Base-by-base conservation (phyloP, 1,140 invertebrate species). In the Drosophila quadrilineata region DNA sequence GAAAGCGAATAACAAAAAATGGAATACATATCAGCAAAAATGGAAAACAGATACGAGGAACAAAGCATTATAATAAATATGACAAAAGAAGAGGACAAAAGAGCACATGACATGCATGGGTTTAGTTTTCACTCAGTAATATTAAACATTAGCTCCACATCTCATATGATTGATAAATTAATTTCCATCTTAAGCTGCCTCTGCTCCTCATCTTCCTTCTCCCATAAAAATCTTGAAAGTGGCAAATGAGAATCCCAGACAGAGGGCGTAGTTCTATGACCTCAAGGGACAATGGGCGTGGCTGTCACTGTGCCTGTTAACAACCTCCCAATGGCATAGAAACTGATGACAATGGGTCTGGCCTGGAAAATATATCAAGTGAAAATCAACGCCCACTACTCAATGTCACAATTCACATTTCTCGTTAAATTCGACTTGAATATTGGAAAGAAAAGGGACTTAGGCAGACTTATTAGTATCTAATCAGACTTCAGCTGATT, bases 71-170 rank as follows among this genome's bases (percentile, higher is more conserved):
- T 41, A 65, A 62, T 45, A 79, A 79, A 62, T 66, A 54, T 41
- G 49, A 62, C 46, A 71, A 58, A 58, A 33, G 53, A 10, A 12
- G 3, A 4, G 9, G 38, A 9, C 8, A 24, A 16, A 59, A 28
- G 9, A 52, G 35, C 29, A 82, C 71, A 71, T 72, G 26, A 68
- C 64, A 75, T 82, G 75, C 71, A 75, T 79, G 52, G 50, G 52
- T 41, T 68, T 19, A 3, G 6, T 40, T 10, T 3, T n/a, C n/a
- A n/a, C n/a, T n/a, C n/a, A n/a, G n/a, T n/a, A n/a, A n/a, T n/a
- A n/a, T n/a, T n/a, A n/a, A n/a, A n/a, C n/a, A n/a, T n/a, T n/a
- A n/a, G n/a, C n/a, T n/a, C n/a, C n/a, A n/a, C n/a, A n/a, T n/a
- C n/a, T n/a, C n/a, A n/a, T n/a, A n/a, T n/a, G n/a, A n/a, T n/a